Percentiles rank a stretch among this genome's conserved stretches.
These are phyloP conservation scores for Amphipoea lucens DNA, from an alignment of 2,888 invertebrate species.

Conservation along the genomic window DNA sequence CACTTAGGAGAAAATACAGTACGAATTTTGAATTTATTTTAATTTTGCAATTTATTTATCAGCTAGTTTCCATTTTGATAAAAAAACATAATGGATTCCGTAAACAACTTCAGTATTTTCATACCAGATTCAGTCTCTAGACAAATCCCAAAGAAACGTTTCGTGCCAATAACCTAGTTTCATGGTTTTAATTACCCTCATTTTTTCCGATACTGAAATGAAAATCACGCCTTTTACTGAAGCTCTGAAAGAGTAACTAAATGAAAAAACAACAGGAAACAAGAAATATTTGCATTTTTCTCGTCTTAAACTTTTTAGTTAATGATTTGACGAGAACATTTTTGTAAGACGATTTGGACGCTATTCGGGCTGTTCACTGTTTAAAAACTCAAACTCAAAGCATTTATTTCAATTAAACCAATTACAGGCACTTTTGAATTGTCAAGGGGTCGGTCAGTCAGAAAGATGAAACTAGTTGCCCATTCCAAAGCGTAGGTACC, in stretches of 20 bases:
- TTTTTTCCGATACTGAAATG: constrained; percentile 51
- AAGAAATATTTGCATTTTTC: not conserved
- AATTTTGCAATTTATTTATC: not conserved
- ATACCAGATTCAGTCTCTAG: not conserved
- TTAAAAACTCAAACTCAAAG: no score
- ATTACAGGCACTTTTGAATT: no score
- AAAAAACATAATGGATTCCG: not conserved
- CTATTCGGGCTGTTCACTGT: not conserved
- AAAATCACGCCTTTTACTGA: constrained; percentile 8
- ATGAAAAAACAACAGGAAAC: not conserved
- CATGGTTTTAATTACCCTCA: constrained; percentile 47
- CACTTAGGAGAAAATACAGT: not conserved
- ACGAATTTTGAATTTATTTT: not conserved
- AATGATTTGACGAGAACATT: not conserved
- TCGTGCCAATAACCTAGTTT: constrained; percentile 26
- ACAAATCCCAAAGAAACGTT: constrained; percentile 7
- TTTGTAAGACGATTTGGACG: not conserved
- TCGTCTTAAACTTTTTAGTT: not conserved
- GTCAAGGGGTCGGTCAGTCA: no score
- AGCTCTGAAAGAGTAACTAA: not conserved
- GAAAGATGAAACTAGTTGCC: no score
- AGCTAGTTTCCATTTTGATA: not conserved
- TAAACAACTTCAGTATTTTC: not conserved
- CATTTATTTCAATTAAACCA: no score
- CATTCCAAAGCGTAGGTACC: no score